Evolutionary conservation across 2,113 vertebrate species (phyloP), one percentile per base, ranked within the genome.

Genomic region (Grallaria varia): DNA sequence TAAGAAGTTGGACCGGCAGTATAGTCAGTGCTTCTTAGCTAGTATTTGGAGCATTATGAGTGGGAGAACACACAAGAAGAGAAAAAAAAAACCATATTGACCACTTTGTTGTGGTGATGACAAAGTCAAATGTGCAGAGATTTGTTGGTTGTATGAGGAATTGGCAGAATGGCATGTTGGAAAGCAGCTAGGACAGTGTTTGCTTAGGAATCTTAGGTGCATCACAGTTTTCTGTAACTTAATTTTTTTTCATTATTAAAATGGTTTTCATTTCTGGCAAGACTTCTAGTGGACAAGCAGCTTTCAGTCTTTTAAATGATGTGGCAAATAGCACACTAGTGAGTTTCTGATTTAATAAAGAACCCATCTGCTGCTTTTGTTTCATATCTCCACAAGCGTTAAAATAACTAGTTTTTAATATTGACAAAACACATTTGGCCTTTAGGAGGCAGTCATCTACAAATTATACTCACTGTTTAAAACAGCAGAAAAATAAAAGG

Each of bases 361-460:
- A 60, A 50, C 22, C 2, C 83, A 73, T 4, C 17, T 35, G 9
- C 27, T 75, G 6, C 50, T 80, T 64, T 80, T 66, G 22, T 44
- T 76, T 50, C 31, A 0, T 60, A 37, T 52, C 22, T 88, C 25
- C 23, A 53, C 21, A 53, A 37, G 35, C 4, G 0, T 79, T 76
- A 47, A 82, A 68, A 11, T 74, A 53, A 52, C 33, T 72, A 9
- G 47, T 7, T 85, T 50, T 75, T 69, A 52, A 16, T 58, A 33
- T n/a, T 67, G 76, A 72, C 60, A 75, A 75, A 77, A 66, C 4
- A 35, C 1, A 1, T 72, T 75, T 91, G 52, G 89, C 78, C 82
- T 83, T 90, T 93, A 95, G 87, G 87, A 91, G 93, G 87, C 90
- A 93, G 59, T 84, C 55, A 69, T 27, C 58, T 79, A 91, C 84